These are phyloP conservation scores for Eugnorisma glareosa DNA, from an alignment of 2,888 invertebrate species.

Conservation along the genomic window DNA sequence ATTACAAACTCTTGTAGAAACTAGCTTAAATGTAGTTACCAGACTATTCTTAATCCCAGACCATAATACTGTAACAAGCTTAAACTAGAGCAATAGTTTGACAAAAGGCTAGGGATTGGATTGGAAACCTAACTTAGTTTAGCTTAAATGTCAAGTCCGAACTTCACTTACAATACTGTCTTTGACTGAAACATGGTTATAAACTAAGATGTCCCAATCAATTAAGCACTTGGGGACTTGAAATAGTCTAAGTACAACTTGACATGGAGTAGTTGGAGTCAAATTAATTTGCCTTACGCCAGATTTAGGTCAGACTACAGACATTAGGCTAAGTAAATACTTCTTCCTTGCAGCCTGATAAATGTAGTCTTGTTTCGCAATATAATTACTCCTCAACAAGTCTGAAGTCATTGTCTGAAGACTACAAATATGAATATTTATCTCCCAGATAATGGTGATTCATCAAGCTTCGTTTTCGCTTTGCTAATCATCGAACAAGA, in stretches of 20 bases:
- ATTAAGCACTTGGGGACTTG: constrained; percentile 7
- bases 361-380: not conserved
- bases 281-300: not conserved
- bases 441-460: constrained; percentile 17
- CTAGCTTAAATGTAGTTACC: not conserved
- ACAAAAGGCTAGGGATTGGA: not conserved
- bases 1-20: not conserved
- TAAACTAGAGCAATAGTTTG: constrained; percentile 7
- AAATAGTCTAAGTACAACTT: constrained; percentile 7
- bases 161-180: constrained; percentile 5
- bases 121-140: constrained; percentile 10
- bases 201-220: constrained; percentile 12
- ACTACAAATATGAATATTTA: constrained; percentile 32
- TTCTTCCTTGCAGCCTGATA: not conserved
- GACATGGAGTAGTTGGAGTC: not conserved
- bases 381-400: not conserved
- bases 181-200: constrained; percentile 18
- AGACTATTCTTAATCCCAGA: constrained; percentile 3
- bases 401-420: not conserved
- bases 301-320: constrained; percentile 5
- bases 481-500: constrained; percentile 9
- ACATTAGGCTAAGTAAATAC: not conserved
- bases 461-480: constrained; percentile 16
- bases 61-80: constrained; percentile 8
- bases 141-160: constrained; percentile 15